Conservation (phyloP, 2,888 invertebrate species). For the Drosophila conformis region DNA sequence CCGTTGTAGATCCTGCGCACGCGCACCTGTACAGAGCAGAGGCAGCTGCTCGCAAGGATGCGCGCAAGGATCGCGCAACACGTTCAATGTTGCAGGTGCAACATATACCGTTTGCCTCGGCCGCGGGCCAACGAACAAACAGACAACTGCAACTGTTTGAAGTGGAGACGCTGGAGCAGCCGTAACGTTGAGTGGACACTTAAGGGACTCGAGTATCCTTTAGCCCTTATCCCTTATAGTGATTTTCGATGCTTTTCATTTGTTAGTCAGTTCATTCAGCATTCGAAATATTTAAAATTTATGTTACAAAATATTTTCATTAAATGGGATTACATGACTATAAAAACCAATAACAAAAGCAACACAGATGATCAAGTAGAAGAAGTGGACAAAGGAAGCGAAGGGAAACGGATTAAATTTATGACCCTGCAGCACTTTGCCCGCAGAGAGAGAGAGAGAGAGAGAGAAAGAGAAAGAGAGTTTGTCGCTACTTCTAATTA, state of each 20-base stretch:
- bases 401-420: constrained; percentile 36
- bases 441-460: not conserved
- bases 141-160: constrained; percentile 12
- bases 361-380: constrained; percentile 2
- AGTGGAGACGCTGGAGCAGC: not conserved
- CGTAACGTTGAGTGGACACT: constrained; percentile 1
- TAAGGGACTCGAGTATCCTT: constrained; percentile 22
- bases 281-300: constrained; percentile 64
- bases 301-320: constrained; percentile 74
- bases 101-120: constrained; percentile 71
- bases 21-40: constrained; percentile 67
- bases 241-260: constrained; percentile 15
- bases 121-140: constrained; percentile 46
- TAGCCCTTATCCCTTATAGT: constrained; percentile 10
- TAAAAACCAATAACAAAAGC: constrained; percentile 7
- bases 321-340: constrained; percentile 46
- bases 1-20: constrained; percentile 57
- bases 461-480: not conserved
- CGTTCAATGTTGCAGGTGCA: constrained; percentile 58
- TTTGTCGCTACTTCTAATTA: constrained; percentile 65
- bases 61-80: constrained; percentile 48
- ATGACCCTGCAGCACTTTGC: constrained; percentile 22
- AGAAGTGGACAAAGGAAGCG: not conserved
- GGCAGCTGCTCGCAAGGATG: constrained; percentile 67
- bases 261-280: constrained; percentile 24